phyloP scores from a whole-genome alignment of 2,888 invertebrate genomes.

The Apamea monoglypha region DNA sequence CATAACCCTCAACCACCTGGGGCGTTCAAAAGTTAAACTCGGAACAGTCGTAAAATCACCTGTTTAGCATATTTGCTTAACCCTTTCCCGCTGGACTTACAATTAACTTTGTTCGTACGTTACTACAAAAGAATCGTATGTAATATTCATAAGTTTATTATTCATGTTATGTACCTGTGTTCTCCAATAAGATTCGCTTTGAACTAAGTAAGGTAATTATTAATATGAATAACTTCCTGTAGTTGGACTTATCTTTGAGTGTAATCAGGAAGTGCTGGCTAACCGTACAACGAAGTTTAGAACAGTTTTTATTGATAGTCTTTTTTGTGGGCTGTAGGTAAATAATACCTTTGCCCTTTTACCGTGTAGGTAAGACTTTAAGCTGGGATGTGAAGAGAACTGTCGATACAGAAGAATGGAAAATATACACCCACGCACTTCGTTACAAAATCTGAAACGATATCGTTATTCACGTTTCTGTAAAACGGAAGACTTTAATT shows the following conservation, averaged over 20 bases:
- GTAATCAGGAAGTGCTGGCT: slow-evolving; percentile 45
- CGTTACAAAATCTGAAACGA: not conserved
- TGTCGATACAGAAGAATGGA: not conserved
- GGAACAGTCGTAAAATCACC: slow-evolving; percentile 66
- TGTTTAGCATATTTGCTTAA: slow-evolving; percentile 75
- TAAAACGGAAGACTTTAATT: not conserved
- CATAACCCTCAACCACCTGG: slow-evolving; percentile 41
- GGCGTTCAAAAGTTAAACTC: slow-evolving; percentile 57
- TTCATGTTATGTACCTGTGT: slow-evolving; percentile 71
- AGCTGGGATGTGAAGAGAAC: not conserved
- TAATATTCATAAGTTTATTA: slow-evolving; percentile 76
- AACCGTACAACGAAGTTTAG: slow-evolving; percentile 8
- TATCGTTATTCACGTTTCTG: not conserved
- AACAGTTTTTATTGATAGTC: not conserved
- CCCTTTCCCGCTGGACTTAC: slow-evolving; percentile 65
- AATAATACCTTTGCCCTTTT: slow-evolving; percentile 1
- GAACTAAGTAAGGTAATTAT: slow-evolving; percentile 60
- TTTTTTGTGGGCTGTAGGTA: slow-evolving; percentile 5
- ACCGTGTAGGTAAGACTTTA: not conserved
- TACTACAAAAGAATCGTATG: slow-evolving; percentile 74
- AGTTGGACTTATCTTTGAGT: slow-evolving; percentile 45
- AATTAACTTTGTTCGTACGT: slow-evolving; percentile 61
- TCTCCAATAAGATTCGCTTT: slow-evolving; percentile 62
- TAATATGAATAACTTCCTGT: slow-evolving; percentile 60
- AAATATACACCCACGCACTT: not conserved